Base-by-base conservation (phyloP, 2,888 invertebrate genomes). In the Plagodis pulveraria region DNA sequence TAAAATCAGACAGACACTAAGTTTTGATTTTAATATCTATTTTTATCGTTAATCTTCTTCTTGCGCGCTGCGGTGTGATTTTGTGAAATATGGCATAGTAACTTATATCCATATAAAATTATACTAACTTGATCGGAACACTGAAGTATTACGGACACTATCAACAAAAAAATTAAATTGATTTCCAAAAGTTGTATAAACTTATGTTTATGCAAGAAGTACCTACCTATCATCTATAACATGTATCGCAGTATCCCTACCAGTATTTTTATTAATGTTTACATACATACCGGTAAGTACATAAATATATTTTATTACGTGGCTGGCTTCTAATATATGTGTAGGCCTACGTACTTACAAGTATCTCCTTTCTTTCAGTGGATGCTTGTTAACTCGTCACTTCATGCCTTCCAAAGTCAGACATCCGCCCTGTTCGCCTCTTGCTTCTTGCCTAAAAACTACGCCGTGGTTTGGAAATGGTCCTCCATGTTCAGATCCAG, bases 251-350 rank as follows among this genome's bases (percentile, higher is more conserved):
- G 4, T 22, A 1, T 22, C 22, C 22, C 22, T 22, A 22, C 22
- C 22, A 22, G 22, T 22, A 22, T 22, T 22, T 22, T 22, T 22
- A 22, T 22, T 1, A 2, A 9, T 9, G 7, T 38, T 6, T 8
- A 9, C 38, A 42, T 42, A 22, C 12, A 7, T 5, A 34, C 22
- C 48, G 35, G 33, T 33, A 46, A 46, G 34, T 6, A 2, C 8
- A 0, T 33, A 9, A 8, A 12, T 32, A 11, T 11, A 10, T 36
- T 36, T 47, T 12, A 7, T 35, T 36, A 22, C 49, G 49, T 40
- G 40, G 40, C 49, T 40, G 49, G 49, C 40, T 48, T 38, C 48
- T 38, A 10, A 36, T 35, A 12, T 12, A 36, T 7, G 6, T 47
- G n/a, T 45, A 34, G 45, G 2, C 5, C 6, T 43, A 32, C 22